These are phyloP conservation scores for Cabera pusaria DNA, from an alignment of 2,888 invertebrate species.

Conservation along the genomic window DNA sequence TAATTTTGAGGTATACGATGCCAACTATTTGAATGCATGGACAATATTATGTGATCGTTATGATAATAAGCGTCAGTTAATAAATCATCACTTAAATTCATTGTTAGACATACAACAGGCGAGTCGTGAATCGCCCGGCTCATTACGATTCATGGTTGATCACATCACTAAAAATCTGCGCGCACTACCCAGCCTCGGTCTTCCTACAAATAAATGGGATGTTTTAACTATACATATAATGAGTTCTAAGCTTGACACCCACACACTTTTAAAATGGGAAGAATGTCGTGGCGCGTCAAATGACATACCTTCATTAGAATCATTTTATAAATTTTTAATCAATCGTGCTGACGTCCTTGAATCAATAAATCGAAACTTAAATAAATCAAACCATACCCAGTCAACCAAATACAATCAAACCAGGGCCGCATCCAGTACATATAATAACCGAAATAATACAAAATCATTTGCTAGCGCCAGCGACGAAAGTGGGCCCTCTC, in stretches of 20 bases:
- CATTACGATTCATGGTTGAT: constrained; percentile 19
- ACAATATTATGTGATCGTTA: constrained; percentile 26
- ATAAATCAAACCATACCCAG: too few relatives aligned
- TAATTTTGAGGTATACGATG: constrained; percentile 21
- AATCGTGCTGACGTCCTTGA: constrained; percentile 24
- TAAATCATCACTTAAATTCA: constrained; percentile 27
- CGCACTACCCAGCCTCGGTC: constrained; percentile 30
- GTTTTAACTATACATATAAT: constrained; percentile 26
- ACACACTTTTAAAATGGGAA: constrained; percentile 29
- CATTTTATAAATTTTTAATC: constrained; percentile 17
- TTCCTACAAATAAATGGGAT: constrained; percentile 31
- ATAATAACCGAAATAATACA: too few relatives aligned
- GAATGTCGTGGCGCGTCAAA: constrained; percentile 4
- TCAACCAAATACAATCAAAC: too few relatives aligned
- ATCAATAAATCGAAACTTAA: too few relatives aligned
- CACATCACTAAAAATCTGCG: constrained; percentile 33
- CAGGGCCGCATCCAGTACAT: too few relatives aligned
- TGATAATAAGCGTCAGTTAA: constrained; percentile 27
- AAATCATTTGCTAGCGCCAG: constrained; percentile 1
- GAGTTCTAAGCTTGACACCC: constrained; percentile 24
- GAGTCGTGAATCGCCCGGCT: constrained; percentile 17
- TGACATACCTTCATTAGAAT: constrained; percentile 17
- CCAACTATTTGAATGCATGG: constrained; percentile 30
- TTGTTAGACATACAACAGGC: constrained; percentile 24
- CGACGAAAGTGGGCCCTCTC: too few relatives aligned